A percentile compares a stretch with the other conserved stretches of the same genome.
Conservation (phyloP, 2,888 invertebrate genomes). For the Synanthedon myopaeformis region DNA sequence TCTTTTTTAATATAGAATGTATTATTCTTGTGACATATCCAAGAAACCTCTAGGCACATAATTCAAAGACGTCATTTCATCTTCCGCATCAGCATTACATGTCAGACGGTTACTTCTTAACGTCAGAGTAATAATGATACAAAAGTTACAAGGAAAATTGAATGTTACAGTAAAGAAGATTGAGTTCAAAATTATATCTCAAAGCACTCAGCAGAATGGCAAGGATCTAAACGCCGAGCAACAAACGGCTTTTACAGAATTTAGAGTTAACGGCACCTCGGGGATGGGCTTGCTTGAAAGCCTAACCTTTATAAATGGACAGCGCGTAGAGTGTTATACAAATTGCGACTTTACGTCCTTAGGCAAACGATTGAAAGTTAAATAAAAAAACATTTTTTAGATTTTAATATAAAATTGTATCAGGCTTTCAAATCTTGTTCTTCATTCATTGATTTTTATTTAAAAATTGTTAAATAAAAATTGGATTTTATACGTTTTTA, state of each 20-base stretch:
- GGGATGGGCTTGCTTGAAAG: slow-evolving; percentile 14
- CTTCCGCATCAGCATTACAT: neutral
- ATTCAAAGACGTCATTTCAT: neutral
- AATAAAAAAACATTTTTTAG: too few relatives aligned
- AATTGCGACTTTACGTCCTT: too few relatives aligned
- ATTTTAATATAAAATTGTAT: too few relatives aligned
- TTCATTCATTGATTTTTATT: too few relatives aligned
- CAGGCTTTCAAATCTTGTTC: too few relatives aligned
- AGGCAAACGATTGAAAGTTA: too few relatives aligned
- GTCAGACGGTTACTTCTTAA: neutral
- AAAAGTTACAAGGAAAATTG: neutral
- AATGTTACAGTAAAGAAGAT: neutral
- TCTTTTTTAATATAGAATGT: too few relatives aligned
- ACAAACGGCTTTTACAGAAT: slow-evolving; percentile 31
- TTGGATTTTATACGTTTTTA: too few relatives aligned
- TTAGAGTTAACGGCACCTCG: slow-evolving; percentile 23
- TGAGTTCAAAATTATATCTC: neutral
- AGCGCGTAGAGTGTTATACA: neutral
- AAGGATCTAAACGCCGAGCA: slow-evolving; percentile 15
- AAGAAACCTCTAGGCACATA: neutral
- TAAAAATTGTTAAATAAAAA: too few relatives aligned
- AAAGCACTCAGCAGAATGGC: slow-evolving; percentile 12
- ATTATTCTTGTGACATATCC: too few relatives aligned
- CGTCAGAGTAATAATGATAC: neutral
- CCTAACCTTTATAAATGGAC: neutral